Evolutionary conservation across 2,797 vertebrate genomes (phyloP), one percentile per base, ranked within the genome.

Genomic region (Sebastes aleutianus): DNA sequence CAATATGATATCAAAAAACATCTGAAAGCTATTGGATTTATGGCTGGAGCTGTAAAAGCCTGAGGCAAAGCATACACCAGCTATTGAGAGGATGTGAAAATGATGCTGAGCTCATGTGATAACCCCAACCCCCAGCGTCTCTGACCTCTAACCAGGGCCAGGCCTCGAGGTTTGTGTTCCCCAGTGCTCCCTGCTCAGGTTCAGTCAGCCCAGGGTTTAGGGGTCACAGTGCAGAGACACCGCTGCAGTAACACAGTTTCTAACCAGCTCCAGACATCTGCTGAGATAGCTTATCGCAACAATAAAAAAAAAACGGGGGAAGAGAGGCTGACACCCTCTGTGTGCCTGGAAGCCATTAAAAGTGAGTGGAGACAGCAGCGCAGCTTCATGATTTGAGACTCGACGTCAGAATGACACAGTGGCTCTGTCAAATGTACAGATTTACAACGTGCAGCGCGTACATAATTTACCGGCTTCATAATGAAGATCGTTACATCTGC

Each of bases 241-340:
- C 78, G 64, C 68, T 72, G 3, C 57, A 68, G 56, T 27, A 57
- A 88, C 47, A 43, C 31, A 1, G 29, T 72, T 76, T 66, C 65
- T 75, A 89, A 91, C 74, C 73, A 79, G 66, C 75, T 89, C 70
- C 85, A 91, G 85, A 88, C 83, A 69, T 75, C 58, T 85, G 80
- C 58, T n/a, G 72, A 81, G 79, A 76, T 82, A 68, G 59, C 61
- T 79, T 64, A 82, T 71, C 62, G 74, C 27, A 70, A 67, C 11
- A 76, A 50, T 34, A 43, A 11, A 74, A 36, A 36, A 34, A 39
- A 32, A 34, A 1, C 1, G n/a, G 32, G 5, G 2, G 24, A 53
- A 69, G 71, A 72, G 53, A 80, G 62, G 29, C 24, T 66, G 74
- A 82, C 68, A 79, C 80, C 47, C 4, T 58, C 70, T 74, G 57